A percentile compares a stretch with the other conserved stretches of the same genome.
These are phyloP conservation scores for Staurois parvus DNA, from an alignment of 2,797 vertebrate genomes.

Conservation along the genomic window DNA sequence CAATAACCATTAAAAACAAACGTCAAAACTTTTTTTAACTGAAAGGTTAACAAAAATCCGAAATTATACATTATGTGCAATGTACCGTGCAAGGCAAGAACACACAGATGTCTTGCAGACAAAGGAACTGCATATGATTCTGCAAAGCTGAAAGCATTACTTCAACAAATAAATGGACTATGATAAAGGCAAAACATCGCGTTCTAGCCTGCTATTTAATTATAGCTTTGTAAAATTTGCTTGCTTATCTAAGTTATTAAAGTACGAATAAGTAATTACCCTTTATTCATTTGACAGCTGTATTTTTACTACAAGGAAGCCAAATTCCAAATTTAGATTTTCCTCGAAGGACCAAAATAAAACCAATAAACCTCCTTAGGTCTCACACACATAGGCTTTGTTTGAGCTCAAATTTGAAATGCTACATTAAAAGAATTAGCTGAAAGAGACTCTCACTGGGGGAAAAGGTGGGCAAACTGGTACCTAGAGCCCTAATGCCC, in stretches of 20 bases:
- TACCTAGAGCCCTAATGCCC: too few species aligned
- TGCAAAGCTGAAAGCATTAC: conserved; percentile 10
- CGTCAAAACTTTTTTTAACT: not conserved
- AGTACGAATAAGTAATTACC: conserved; percentile 38
- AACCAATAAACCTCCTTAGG: not conserved
- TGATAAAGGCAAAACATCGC: conserved; percentile 44
- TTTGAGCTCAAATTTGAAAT: not conserved
- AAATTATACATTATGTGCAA: conserved; percentile 39
- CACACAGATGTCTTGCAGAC: conserved; percentile 36
- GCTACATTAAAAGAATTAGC: too few species aligned
- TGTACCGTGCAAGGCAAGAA: conserved; percentile 19
- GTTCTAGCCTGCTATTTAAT: conserved; percentile 35
- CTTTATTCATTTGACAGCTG: conserved; percentile 28
- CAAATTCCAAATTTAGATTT: conserved; percentile 7
- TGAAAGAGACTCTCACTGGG: too few species aligned
- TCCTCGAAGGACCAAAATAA: conserved; percentile 19
- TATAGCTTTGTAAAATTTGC: conserved; percentile 44
- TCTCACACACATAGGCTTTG: not conserved
- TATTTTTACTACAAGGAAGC: not conserved
- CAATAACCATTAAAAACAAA: not conserved
- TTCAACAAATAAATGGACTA: conserved; percentile 36
- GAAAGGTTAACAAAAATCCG: not conserved
- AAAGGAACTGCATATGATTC: not conserved
- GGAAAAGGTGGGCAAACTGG: too few species aligned
- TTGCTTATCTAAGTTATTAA: conserved; percentile 41